These are phyloP conservation scores for Melipona bicolor DNA, from an alignment of 2,888 invertebrate species.

Conservation along the genomic window DNA sequence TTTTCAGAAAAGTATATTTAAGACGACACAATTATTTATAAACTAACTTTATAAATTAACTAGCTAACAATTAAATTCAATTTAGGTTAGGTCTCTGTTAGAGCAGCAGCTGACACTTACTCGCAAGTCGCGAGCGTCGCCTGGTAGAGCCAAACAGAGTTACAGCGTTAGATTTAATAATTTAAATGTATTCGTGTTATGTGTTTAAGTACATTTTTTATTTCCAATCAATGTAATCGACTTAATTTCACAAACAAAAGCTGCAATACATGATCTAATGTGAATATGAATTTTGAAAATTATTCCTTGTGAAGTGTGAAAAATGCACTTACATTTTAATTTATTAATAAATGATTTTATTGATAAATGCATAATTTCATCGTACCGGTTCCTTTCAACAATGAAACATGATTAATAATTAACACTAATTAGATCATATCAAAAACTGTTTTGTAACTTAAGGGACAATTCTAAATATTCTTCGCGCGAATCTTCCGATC, in stretches of 20 bases:
- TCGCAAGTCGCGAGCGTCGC: neutral
- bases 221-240: neutral
- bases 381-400: too few relatives aligned
- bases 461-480: too few relatives aligned
- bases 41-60: constrained; percentile 9
- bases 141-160: constrained; percentile 13
- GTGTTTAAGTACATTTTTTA: neutral
- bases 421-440: too few relatives aligned
- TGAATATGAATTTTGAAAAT: too few relatives aligned
- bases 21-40: constrained; percentile 1
- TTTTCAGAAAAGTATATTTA: constrained; percentile 2
- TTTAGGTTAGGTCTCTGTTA: constrained; percentile 35
- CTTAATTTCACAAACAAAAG: neutral
- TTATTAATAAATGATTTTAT: too few relatives aligned
- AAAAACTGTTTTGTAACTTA: too few relatives aligned
- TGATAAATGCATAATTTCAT: too few relatives aligned
- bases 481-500: too few relatives aligned
- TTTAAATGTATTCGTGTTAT: neutral
- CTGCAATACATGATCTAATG: too few relatives aligned
- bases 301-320: too few relatives aligned
- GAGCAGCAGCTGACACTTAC: neutral
- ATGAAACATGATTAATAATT: too few relatives aligned
- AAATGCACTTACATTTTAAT: too few relatives aligned
- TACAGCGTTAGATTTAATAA: neutral
- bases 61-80: neutral